Conservation (phyloP, 2,888 invertebrate species). For the Neoitamus cyanurus region DNA sequence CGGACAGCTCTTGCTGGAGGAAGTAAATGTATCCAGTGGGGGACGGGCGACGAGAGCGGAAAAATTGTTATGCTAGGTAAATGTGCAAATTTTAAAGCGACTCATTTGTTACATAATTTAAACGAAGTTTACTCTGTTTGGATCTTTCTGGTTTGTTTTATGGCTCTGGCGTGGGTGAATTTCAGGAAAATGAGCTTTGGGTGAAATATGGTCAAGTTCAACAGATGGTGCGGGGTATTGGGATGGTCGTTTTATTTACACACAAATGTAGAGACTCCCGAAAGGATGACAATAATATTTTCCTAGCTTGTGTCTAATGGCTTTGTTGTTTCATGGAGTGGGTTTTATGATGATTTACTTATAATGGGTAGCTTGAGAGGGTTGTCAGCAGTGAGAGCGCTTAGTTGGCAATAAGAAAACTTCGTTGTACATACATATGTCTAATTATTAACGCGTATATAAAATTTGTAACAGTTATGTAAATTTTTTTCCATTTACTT, state of each 20-base stretch:
- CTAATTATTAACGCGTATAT: too few species aligned
- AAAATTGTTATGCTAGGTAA: not conserved
- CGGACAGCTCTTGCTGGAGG: too few species aligned
- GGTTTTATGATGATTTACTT: not conserved
- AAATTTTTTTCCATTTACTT: too few species aligned
- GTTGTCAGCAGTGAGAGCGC: not conserved
- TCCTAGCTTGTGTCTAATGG: not conserved
- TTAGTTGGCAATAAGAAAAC: not conserved
- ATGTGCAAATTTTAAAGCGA: constrained; percentile 21
- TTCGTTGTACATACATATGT: too few species aligned
- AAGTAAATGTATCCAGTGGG: not conserved
- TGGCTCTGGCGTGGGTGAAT: not conserved
- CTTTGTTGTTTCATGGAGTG: not conserved
- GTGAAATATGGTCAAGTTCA: constrained; percentile 6
- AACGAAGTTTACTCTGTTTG: constrained; percentile 12
- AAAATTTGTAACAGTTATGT: too few species aligned
- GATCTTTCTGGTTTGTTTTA: constrained; percentile 6
- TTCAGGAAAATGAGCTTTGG: not conserved
- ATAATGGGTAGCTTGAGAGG: not conserved
- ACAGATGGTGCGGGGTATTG: not conserved
- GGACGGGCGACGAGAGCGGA: not conserved
- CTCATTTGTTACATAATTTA: constrained; percentile 27
- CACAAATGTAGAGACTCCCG: not conserved
- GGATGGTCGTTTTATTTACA: not conserved
- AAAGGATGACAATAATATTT: not conserved